Evolutionary conservation across 2,888 invertebrate genomes (phyloP), one percentile per base, ranked within the genome.

Genomic region (Trisateles emortualis): DNA sequence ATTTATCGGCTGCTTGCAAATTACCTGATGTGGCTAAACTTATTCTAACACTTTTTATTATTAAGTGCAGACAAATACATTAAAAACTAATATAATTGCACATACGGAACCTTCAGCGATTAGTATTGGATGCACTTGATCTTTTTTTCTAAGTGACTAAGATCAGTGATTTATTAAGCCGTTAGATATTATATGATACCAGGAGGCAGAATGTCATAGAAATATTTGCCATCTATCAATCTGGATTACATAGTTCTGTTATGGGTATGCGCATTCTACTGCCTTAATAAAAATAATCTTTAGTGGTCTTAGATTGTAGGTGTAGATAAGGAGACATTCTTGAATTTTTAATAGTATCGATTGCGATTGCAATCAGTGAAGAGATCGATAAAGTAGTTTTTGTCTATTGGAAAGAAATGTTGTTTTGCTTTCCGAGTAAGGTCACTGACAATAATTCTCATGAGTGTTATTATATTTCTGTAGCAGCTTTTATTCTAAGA

Each of bases 141-240:
- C 13, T 58, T 70, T 61, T 66, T 59, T 47, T 46, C 16, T 43
- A 49, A 19, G 41, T 41, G 43, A 32, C 39, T 54, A 13, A 33
- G 41, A 48, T 65, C 13, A 35, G 45, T 66, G 60, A 70, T 71
- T 66, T 70, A 70, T 70, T 71, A 71, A 70, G 70, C 68, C 66
- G 71, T 70, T 70, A 70, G 59, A 52, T 64, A 60, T 64, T 55
- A 59, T 54, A 63, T 71, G 68, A 71, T 68, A 71, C 52, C 39
- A 50, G 45, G 30, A 55, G 52, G 30, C 51, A 64, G 66, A 58
- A 70, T 71, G 70, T 63, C 57, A 57, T 44, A 57, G n/a, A 70
- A 57, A 61, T 66, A 70, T 70, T 65, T 58, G 60, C 44, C 42
- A 50, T 57, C 45, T 57, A 66, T 64, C 59, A 61, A 64, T 60